Conservation (phyloP, 2,888 invertebrate genomes). For the Hyposoter dolosus region DNA sequence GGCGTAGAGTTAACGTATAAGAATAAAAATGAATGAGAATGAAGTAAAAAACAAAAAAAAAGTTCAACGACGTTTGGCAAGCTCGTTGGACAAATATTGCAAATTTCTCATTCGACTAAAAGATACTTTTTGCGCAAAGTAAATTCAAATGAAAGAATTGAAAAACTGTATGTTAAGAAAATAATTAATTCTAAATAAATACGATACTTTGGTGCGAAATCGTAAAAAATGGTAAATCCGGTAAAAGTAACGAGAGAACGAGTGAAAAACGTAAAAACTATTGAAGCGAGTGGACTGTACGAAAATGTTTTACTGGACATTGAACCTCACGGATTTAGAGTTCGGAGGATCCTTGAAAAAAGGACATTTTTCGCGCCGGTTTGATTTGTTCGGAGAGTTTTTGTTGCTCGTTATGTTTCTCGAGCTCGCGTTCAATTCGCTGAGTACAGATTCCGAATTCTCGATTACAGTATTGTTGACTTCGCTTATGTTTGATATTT, state of each 20-base stretch:
- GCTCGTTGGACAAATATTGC: conserved; percentile 45
- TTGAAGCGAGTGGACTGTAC: conserved; percentile 7
- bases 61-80: neutral
- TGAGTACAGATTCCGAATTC: conserved; percentile 66
- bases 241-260: neutral
- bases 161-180: conserved; percentile 12
- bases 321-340: conserved; percentile 80
- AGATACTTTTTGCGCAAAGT: conserved; percentile 42
- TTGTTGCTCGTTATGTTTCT: conserved; percentile 65
- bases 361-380: conserved; percentile 69
- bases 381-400: conserved; percentile 73
- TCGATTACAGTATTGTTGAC: conserved; percentile 74
- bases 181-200: conserved; percentile 48
- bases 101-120: conserved; percentile 24
- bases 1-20: conserved; percentile 19
- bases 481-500: conserved; percentile 63
- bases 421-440: conserved; percentile 36
- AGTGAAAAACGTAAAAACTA: neutral
- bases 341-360: conserved; percentile 72
- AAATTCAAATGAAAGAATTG: conserved; percentile 28
- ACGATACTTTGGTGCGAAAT: conserved; percentile 57
- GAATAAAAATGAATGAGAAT: conserved; percentile 14
- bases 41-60: conserved; percentile 22
- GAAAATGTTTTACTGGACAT: conserved; percentile 65
- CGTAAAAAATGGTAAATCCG: neutral